Evolutionary conservation across 53 echinoderm and acorn worm genomes (phyloP).

Genomic region (Apostichopus leukothele): DNA sequence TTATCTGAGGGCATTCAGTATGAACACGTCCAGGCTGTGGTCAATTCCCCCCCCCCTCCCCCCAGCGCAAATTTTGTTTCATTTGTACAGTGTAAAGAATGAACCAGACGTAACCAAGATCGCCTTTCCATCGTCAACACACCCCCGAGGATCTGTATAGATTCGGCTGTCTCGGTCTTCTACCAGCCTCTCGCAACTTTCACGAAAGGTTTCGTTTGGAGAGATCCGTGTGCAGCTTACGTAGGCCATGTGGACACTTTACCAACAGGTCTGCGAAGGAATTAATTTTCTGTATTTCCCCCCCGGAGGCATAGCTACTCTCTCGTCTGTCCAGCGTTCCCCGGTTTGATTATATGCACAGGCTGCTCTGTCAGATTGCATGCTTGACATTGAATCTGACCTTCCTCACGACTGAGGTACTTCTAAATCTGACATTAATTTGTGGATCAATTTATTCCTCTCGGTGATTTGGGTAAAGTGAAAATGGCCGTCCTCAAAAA

Average conservation of each 20-base stretch:
- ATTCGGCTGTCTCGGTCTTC: no score
- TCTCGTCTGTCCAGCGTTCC: not conserved
- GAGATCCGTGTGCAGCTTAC: no score
- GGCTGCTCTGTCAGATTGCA: not conserved
- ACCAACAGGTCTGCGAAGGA: constrained; percentile 11
- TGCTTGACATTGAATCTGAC: constrained; percentile 18
- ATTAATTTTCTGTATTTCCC: not conserved
- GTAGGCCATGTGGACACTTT: not conserved
- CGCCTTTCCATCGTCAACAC: no score
- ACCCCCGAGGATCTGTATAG: no score
- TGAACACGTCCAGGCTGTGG: no score
- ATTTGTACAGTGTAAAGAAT: no score
- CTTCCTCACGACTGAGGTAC: constrained; percentile 9
- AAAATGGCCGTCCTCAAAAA: not conserved
- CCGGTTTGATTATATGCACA: not conserved
- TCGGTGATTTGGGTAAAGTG: not conserved
- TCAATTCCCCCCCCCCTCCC: no score
- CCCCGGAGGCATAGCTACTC: not conserved
- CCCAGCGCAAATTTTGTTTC: no score
- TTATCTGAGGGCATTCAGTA: no score
- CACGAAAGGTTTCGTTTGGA: no score
- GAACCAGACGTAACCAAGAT: no score
- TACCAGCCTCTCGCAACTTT: no score
- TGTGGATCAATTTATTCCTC: constrained; percentile 36
- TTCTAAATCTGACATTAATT: constrained; percentile 24